Evolutionary conservation across 64 coral and sea anemone genomes (phyloP), one percentile per base, ranked within the genome.

Genomic region (Cladopsammia gracilis): DNA sequence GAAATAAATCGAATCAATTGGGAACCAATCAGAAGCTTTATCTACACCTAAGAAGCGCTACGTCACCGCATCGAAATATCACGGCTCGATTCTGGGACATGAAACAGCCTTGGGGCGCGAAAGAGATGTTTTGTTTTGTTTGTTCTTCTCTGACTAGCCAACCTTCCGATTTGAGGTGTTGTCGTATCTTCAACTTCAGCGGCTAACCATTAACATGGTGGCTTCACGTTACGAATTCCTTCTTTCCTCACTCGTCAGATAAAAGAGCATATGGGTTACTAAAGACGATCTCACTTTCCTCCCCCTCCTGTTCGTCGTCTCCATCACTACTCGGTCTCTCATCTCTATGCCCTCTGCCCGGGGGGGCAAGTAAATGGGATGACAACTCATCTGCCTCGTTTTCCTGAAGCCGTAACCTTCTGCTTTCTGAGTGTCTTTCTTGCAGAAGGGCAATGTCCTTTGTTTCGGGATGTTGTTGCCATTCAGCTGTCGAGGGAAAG

Each of bases 241-340:
- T 77, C 75, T 48, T 77, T 77, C 77, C 22, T 79, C 43, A 93
- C 58, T 87, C 91, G 48, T 93, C 66, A 9, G 91, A 75, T 22
- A 93, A 68, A 34, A 93, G 75, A 6, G 91, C 83, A 93, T 87
- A 93, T 43, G 91, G 83, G 64, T 93, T 93, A n/a, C 48, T 86
- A 56, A 59, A 93, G 18, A 46, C 83, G 65, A 93, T 12, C 24
- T 93, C 91, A 4, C 51, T 82, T 57, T 93, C 72, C 34, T 86
- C 83, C 4, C 71, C 77, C 24, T 76, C 79, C 71, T 65, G 64
- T 58, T 82, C 89, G 19, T 74, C 59, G 53, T 93, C 82, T 25
- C 62, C 83, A 25, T 86, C 80, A 59, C 83, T 87, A 82, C 70
- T 64, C 5, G 91, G 79, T 43, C 75, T 79, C n/a, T 84, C 80